These are phyloP conservation scores for Equus quagga DNA, from an alignment of 2,113 vertebrate species.

Conservation along the genomic window DNA sequence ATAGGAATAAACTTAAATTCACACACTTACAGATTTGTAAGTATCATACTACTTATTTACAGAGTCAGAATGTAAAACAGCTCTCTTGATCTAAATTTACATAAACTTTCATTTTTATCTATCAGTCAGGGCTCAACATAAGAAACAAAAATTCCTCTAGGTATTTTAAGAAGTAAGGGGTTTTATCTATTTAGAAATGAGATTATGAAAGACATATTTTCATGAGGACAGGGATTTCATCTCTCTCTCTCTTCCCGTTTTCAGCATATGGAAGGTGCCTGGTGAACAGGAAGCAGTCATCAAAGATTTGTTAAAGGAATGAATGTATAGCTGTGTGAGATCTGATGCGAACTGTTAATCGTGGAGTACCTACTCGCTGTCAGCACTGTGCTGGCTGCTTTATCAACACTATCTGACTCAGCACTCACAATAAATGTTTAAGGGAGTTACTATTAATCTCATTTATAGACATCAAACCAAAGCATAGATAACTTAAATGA, in stretches of 20 bases:
- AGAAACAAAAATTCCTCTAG: not conserved
- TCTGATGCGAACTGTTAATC: not conserved
- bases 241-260: not conserved
- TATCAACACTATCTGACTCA: not conserved
- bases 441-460: not conserved
- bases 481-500: not conserved
- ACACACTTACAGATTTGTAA: not conserved
- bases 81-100: not conserved
- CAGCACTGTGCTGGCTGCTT: not conserved
- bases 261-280: not conserved
- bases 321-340: not conserved
- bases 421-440: not conserved
- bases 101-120: not conserved
- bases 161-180: not conserved
- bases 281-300: not conserved
- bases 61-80: not conserved
- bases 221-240: not conserved
- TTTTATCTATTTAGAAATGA: not conserved
- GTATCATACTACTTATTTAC: not conserved
- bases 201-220: not conserved
- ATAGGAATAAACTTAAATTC: not conserved
- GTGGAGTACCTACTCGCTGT: not conserved
- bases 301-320: not conserved
- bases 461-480: not conserved
- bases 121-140: not conserved